Evolutionary conservation across 2,113 vertebrate species (phyloP).

Genomic region (Ardeotis arabs): DNA sequence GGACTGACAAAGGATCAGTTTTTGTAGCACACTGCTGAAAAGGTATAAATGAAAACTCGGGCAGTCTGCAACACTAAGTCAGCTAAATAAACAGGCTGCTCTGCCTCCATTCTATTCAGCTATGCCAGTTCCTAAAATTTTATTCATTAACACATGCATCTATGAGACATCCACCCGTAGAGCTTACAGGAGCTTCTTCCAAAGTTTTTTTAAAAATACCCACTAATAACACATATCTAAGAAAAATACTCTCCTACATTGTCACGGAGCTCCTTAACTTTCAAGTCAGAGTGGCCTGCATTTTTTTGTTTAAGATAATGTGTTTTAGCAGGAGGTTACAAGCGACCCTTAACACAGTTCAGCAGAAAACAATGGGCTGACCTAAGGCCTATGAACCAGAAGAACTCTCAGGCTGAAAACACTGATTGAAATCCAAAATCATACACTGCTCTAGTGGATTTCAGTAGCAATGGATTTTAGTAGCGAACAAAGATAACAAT

Average conservation of each 20-base stretch:
- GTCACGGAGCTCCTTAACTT: background rate
- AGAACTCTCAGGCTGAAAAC: background rate
- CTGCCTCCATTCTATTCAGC: slow-evolving; percentile 24
- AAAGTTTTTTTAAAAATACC: background rate
- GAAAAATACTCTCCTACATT: background rate
- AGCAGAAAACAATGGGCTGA: background rate
- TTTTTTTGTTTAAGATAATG: background rate
- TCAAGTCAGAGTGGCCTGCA: background rate
- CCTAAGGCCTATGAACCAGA: background rate
- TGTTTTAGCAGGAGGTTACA: background rate
- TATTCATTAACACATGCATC: background rate
- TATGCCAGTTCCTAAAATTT: background rate
- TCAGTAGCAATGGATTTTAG: background rate
- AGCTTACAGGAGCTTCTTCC: background rate
- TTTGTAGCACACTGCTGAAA: slow-evolving; percentile 27
- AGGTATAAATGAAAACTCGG: background rate
- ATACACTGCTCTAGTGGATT: background rate
- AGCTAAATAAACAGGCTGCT: slow-evolving; percentile 23
- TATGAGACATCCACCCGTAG: background rate
- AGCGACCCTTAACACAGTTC: background rate
- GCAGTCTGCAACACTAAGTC: slow-evolving; percentile 1
- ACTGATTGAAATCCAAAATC: background rate
- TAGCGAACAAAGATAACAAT: background rate
- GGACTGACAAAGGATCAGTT: slow-evolving; percentile 44
- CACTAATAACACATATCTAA: background rate